Base-by-base conservation (phyloP, 2,888 invertebrate species). In the Papilio protenor region DNA sequence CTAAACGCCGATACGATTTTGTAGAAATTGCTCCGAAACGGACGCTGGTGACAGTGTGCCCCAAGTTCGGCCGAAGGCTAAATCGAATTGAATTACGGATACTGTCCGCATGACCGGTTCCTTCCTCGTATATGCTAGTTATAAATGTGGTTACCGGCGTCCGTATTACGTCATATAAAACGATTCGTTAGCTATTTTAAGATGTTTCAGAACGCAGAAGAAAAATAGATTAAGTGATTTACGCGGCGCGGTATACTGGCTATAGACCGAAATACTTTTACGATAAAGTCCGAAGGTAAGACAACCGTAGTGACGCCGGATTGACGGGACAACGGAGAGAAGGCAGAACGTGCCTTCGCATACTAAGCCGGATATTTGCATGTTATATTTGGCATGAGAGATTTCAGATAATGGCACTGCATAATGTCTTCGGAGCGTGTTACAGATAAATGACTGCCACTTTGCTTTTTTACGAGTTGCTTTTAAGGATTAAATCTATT, bases 171-270 rank as follows among this genome's bases (percentile, higher is more conserved):
- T 89, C 89, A 90, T 86, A 87, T 79, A 87, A 86, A 85, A 82
- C 85, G 83, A 85, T 87, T 89, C 85, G 86, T 85, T 85, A 82
- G 89, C 86, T 92, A 92, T 92, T 92, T 90, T 88, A 79, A 88
- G 89, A 89, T 84, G 87, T 88, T 89, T 88, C 85, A 85, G 84
- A 87, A 88, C 84, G 87, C 83, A 81, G 88, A 83, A 85, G 87
- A 91, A 92, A 92, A 92, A 91, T 90, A 90, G 85, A 86, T 82
- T 85, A 88, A 88, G 87, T 88, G 92, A 90, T 92, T 92, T 91
- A 92, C 89, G 88, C 71, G 61, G 49, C 18, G 21, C 52, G 52
- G 70, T 74, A 77, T 61, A 74, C 73, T 64, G 57, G 81, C 82
- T 86, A 87, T 89, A 84, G 82, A 87, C 89, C 84, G 86, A 92